Evolutionary conservation across 2,888 invertebrate species (phyloP).

Genomic region (Leptopilina drosophilae): DNA sequence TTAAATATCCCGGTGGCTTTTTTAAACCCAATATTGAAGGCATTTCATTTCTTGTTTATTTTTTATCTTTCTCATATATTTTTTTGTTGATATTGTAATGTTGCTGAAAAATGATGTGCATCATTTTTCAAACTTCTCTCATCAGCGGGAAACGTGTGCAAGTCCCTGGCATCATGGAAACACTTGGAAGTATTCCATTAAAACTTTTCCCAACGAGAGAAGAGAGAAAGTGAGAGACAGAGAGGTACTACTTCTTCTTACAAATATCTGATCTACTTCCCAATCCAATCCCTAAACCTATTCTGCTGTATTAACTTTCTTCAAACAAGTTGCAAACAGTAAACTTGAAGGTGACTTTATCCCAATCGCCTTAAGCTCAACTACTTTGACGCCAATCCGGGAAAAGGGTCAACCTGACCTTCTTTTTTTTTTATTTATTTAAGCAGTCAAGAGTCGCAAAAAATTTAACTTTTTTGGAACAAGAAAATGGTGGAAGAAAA

Average conservation of each 20-base stretch:
- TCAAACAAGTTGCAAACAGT: conserved; percentile 15
- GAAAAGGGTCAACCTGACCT: conserved; percentile 13
- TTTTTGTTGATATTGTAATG: background rate
- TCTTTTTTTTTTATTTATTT: background rate
- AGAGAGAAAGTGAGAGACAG: no score
- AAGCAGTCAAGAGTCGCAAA: background rate
- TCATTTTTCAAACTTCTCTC: conserved; percentile 47
- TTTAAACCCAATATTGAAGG: background rate
- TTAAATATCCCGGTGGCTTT: conserved; percentile 7
- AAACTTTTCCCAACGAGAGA: conserved; percentile 54
- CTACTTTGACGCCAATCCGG: conserved; percentile 16
- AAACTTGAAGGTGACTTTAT: conserved; percentile 22
- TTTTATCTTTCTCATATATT: background rate
- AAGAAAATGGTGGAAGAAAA: no score
- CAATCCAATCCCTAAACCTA: conserved; percentile 8
- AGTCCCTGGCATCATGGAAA: conserved; percentile 42
- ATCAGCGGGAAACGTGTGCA: conserved; percentile 26
- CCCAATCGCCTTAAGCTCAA: conserved; percentile 22
- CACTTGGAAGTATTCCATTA: conserved; percentile 58
- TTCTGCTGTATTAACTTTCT: conserved; percentile 35
- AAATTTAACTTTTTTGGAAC: background rate
- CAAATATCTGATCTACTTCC: conserved; percentile 43
- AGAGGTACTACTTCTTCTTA: conserved; percentile 34
- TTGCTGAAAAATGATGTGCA: conserved; percentile 1
- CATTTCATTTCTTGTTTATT: background rate